Percentiles rank a stretch among this genome's conserved stretches.
These are phyloP conservation scores for Diorhabda sublineata DNA, from an alignment of 1,140 invertebrate genomes.

Conservation along the genomic window DNA sequence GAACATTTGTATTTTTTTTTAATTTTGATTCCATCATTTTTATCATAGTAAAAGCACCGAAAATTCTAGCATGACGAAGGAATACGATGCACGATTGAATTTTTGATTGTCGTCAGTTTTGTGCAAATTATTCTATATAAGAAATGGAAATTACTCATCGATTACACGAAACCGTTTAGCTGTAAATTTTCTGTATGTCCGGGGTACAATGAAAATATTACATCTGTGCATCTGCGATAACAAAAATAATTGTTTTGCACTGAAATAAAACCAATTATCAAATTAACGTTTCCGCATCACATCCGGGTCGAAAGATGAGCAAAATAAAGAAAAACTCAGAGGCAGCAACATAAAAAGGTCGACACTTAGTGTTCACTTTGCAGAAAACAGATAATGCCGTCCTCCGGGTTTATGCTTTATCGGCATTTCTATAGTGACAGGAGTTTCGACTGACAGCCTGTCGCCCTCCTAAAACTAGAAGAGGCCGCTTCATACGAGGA, in stretches of 20 bases:
- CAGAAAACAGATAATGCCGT: conserved; percentile 34
- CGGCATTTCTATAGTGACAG: conserved; percentile 30
- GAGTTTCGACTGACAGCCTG: conserved; percentile 32
- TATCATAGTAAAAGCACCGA: no score
- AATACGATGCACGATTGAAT: no score
- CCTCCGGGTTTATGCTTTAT: conserved; percentile 32
- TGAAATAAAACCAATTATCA: neutral
- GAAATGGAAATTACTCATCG: no score
- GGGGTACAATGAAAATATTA: neutral
- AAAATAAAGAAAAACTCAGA: conserved; percentile 24
- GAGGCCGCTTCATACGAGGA: conserved; percentile 18
- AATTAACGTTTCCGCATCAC: neutral
- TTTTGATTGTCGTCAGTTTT: no score
- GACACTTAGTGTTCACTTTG: conserved; percentile 31
- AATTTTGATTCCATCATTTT: no score
- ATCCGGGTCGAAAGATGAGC: conserved; percentile 14
- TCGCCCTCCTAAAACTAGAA: conserved; percentile 27
- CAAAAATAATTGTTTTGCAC: conserved; percentile 2
- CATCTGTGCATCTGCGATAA: neutral
- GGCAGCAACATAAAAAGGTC: conserved; percentile 19
- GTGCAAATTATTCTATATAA: no score
- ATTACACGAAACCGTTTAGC: no score
- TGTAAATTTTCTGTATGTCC: no score
- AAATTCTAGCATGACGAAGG: no score
- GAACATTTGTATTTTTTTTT: no score